Evolutionary conservation across 1,140 invertebrate genomes (phyloP).

Genomic region (Ylistrum balloti): DNA sequence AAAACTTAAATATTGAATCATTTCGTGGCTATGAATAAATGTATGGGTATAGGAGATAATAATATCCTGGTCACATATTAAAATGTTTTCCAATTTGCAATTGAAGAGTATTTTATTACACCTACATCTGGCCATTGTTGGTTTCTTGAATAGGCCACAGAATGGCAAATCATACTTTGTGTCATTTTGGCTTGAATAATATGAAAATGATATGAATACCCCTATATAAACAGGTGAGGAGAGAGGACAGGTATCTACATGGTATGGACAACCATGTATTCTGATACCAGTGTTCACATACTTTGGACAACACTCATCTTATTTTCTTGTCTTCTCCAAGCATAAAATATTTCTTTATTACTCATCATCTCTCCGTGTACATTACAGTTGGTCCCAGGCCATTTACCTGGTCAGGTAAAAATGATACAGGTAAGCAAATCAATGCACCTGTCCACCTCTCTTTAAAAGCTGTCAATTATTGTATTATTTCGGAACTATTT

Average conservation of each 20-base stretch:
- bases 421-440: conserved; percentile 22
- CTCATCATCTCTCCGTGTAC: background rate
- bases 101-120: conserved; percentile 54
- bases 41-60: conserved; percentile 16
- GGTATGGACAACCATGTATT: background rate
- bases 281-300: background rate
- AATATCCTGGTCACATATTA: conserved; percentile 50
- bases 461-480: conserved; percentile 27
- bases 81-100: conserved; percentile 55
- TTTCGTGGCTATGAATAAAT: conserved; percentile 35
- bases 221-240: conserved; percentile 43
- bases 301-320: conserved; percentile 32
- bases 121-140: conserved; percentile 49
- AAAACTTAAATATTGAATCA: conserved; percentile 40
- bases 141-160: conserved; percentile 22
- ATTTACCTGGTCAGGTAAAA: conserved; percentile 34
- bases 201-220: conserved; percentile 59
- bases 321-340: conserved; percentile 33
- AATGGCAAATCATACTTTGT: conserved; percentile 46
- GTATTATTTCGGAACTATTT: background rate
- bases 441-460: conserved; percentile 16
- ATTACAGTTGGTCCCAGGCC: background rate
- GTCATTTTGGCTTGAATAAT: conserved; percentile 27
- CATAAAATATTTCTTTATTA: conserved; percentile 16
- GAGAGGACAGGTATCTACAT: background rate